Evolutionary conservation across 1,140 invertebrate species (phyloP), one percentile per base, ranked within the genome.

Genomic region (Triops cancriformis): DNA sequence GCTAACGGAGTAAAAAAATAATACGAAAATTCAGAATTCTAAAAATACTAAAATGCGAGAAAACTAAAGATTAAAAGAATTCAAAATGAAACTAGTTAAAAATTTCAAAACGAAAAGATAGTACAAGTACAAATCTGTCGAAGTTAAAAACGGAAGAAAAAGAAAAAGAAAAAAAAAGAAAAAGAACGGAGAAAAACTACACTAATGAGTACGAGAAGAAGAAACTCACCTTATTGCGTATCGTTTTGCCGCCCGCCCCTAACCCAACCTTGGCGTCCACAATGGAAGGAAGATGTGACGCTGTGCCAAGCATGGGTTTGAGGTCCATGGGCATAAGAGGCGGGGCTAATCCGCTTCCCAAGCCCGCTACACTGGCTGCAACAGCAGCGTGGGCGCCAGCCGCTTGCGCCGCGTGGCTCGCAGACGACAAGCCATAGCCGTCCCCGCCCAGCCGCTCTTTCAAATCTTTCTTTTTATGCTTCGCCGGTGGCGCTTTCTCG

Each of bases 401-500:
- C n/a, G 72, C 18, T 31, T 28, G 73, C 42, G 6, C 41, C 4
- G 74, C 28, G 74, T 37, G 31, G 31, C 31, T 7, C 2, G 7
- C 31, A 37, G 31, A 37, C 31, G 31, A 4, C 31, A 37, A 4
- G 72, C 79, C 42, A 14, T 37, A 37, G 79, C 74, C 10, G 76
- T 72, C 72, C 43, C 79, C 41, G 76, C 76, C 79, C 78, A 81
- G 81, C 80, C 81, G 81, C 82, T 85, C 82, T 81, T 83, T 82
- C 77, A 79, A 76, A 78, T 83, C 83, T 79, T 83, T 84, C 76
- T 83, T 84, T 81, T 23, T 18, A 18, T 18, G 51, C 18, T 64
- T 64, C 14, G 51, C 6, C 9, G 31, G 31, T 37, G n/a, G n/a
- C n/a, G 83, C 85, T 80, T 85, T 85, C 80, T 84, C 83, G 72